Conservation (phyloP, 2,888 invertebrate species). For the Formica aserva region DNA sequence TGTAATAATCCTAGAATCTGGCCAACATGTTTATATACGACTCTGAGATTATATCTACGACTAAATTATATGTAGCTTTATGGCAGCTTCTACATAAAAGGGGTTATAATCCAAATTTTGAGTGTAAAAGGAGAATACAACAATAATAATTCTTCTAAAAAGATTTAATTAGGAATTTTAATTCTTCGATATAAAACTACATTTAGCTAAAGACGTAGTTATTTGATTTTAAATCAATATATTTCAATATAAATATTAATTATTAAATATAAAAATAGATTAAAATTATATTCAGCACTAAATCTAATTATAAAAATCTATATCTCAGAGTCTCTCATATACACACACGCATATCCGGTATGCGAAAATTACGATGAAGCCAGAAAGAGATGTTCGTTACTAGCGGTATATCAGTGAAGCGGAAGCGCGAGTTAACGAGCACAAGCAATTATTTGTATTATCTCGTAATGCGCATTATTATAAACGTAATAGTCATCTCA, state of each 20-base stretch:
- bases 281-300: neutral
- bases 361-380: conserved; percentile 17
- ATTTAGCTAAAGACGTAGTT: neutral
- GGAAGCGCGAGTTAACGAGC: conserved; percentile 41
- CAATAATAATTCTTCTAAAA: neutral
- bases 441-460: conserved; percentile 51
- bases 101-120: neutral
- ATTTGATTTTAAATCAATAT: neutral
- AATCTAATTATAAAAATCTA: neutral
- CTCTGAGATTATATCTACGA: conserved; percentile 6
- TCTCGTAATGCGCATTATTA: conserved; percentile 40
- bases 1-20: conserved; percentile 21
- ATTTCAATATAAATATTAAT: neutral
- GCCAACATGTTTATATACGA: conserved; percentile 22
- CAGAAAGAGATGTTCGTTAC: conserved; percentile 8
- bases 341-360: neutral
- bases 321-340: neutral
- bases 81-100: neutral
- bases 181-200: neutral
- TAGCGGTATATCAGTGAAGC: neutral
- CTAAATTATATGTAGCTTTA: neutral
- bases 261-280: neutral
- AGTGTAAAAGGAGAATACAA: neutral
- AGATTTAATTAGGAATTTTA: neutral
- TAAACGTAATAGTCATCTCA: conserved; percentile 45